phyloP scores from a whole-genome alignment of 2,797 vertebrate genomes.

The Manis pentadactyla region DNA sequence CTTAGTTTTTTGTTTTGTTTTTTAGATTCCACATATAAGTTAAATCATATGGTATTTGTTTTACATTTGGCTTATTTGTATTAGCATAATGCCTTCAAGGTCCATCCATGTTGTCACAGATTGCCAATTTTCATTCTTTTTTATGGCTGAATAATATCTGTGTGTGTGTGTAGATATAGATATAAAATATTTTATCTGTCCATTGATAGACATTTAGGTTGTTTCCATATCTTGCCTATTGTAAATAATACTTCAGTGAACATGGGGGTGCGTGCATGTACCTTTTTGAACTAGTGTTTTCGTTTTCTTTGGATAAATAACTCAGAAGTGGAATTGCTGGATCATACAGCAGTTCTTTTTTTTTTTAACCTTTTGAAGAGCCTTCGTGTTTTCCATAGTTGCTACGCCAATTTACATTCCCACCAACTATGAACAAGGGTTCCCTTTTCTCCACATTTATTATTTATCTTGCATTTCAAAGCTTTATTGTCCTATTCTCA shows the following conservation, averaged over 20 bases:
- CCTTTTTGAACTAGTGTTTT: not conserved
- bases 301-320: not conserved
- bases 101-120: not conserved
- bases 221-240: not conserved
- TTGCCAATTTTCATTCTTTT: not conserved
- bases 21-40: not conserved
- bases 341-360: not conserved
- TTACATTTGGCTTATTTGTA: not conserved
- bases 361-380: not conserved
- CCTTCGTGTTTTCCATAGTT: not conserved
- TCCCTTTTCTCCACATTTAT: not conserved
- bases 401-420: not conserved
- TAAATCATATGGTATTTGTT: not conserved
- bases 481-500: not conserved
- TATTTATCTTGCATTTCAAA: not conserved
- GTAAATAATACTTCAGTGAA: not conserved
- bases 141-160: not conserved
- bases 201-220: not conserved
- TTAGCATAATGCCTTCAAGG: not conserved
- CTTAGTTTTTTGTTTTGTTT: not conserved
- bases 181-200: not conserved
- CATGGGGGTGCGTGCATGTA: not conserved
- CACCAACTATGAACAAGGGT: not conserved
- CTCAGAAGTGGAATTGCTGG: not conserved
- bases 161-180: too few species aligned